phyloP scores from a whole-genome alignment of 1,140 invertebrate species.

The Calephelis virginiensis region DNA sequence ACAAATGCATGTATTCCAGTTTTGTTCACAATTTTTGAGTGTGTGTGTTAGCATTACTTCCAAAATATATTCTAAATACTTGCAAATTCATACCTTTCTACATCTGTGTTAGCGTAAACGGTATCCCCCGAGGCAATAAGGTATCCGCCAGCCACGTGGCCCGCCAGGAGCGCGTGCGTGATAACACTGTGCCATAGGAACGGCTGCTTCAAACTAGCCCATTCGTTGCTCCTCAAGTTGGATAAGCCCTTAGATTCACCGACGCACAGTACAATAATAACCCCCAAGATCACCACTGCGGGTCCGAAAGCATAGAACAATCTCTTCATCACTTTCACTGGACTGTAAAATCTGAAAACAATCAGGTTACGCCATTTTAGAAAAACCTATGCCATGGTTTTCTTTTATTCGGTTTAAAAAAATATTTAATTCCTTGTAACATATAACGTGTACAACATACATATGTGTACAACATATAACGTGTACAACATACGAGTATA shows the following conservation, averaged over 20 bases:
- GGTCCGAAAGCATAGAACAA: conserved; percentile 47
- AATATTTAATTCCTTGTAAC: no score
- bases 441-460: no score
- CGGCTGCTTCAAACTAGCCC: conserved; percentile 40
- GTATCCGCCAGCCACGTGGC: conserved; percentile 80
- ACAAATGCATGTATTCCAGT: neutral
- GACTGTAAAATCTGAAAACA: conserved; percentile 66
- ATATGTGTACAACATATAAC: no score
- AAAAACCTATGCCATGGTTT: no score
- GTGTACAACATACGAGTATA: no score
- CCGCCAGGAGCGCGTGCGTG: conserved; percentile 79
- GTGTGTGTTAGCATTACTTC: no score
- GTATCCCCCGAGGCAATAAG: conserved; percentile 80
- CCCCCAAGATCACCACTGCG: conserved; percentile 35
- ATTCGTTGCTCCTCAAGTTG: conserved; percentile 32
- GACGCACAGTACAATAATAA: conserved; percentile 34
- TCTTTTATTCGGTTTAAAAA: no score
- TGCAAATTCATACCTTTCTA: conserved; percentile 75
- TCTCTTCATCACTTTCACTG: conserved; percentile 58
- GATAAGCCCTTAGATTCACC: conserved; percentile 30
- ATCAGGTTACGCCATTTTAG: no score
- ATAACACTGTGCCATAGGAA: conserved; percentile 79
- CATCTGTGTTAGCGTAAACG: conserved; percentile 79
- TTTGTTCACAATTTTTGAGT: no score
- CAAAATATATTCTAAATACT: no score